Evolutionary conservation across 2,888 invertebrate genomes (phyloP).

Genomic region (Heliconius erato): DNA sequence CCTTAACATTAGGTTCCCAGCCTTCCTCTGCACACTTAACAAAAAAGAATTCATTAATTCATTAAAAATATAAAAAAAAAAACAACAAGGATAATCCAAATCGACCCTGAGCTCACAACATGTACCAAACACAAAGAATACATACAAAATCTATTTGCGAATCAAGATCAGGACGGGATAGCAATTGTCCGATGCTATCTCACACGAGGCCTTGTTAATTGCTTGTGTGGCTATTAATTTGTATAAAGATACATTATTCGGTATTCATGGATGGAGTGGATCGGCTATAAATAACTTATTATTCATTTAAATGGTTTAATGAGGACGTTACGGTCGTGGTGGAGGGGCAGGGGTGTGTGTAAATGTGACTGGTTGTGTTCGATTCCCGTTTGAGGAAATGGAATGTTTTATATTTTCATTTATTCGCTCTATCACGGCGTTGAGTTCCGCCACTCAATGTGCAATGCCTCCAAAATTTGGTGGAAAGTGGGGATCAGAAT

Average conservation of each 20-base stretch:
- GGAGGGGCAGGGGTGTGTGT: neutral
- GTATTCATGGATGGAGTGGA: constrained; percentile 15
- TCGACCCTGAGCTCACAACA: constrained; percentile 40
- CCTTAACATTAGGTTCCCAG: too few species aligned
- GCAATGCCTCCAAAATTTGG: neutral
- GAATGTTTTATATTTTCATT: neutral
- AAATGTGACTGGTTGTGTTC: neutral
- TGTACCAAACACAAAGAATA: constrained; percentile 54
- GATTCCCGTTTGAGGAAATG: neutral
- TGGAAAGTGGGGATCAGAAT: neutral
- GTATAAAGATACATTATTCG: constrained; percentile 41
- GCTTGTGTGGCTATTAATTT: constrained; percentile 55
- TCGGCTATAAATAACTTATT: constrained; percentile 15
- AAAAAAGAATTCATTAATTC: too few species aligned
- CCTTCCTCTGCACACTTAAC: too few species aligned
- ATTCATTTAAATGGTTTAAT: neutral
- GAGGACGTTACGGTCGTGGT: too few species aligned
- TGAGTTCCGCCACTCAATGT: neutral
- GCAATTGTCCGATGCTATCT: constrained; percentile 64
- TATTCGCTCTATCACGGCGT: too few species aligned
- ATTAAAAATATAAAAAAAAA: neutral
- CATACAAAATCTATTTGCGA: constrained; percentile 72
- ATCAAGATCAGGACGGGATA: constrained; percentile 69
- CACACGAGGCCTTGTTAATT: constrained; percentile 60
- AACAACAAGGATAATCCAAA: neutral